Base-by-base conservation (phyloP, 2,113 vertebrate species). In the Porphyrio hochstetteri region DNA sequence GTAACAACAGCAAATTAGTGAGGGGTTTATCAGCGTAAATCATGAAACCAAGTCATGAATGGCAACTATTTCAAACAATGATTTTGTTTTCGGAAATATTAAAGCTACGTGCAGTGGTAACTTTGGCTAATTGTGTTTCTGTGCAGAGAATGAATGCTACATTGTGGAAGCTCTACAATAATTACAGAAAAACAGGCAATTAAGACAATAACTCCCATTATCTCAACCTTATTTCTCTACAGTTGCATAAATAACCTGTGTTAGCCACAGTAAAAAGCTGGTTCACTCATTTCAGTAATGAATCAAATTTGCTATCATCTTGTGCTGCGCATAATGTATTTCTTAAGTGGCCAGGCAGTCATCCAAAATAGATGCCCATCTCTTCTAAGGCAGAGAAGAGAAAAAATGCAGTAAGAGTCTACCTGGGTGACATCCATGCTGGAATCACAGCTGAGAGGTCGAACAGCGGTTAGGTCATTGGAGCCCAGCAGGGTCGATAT, bases 391-490 rank as follows among this genome's bases (percentile, higher is more conserved):
- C 82, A 82, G 85, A 90, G 53, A 95, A 90, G 85, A 60, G 61
- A 77, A 91, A 18, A 91, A 93, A 63, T 64, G 56, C 72, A 94
- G 38, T 52, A 65, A 78, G 90, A 86, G 36, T 77, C 80, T 97
- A 99, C 99, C 99, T 99, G 99, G 97, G 98, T 99, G 95, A 99
- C 99, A 42, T 99, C 99, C 99, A 99, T 99, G 98, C 99, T 99
- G 95, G 99, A 98, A 96, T 98, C 98, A 61, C 98, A 98, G 97
- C 98, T 98, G 96, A 98, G 97, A 8, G 98, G 99, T 64, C 99
- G 98, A 59, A 99, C 98, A 16, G 99, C 98, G 31, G 99, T 99
- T 90, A 99, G 98, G 96, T 99, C 99, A 72, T 99, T 99, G 97
- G 99, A 99, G 65, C 99, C 99, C 92, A 99, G 98, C 91, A 99